A percentile compares a stretch with the other conserved stretches of the same genome.
Evolutionary conservation across 2,888 invertebrate species (phyloP).

Genomic region (Syrista parreyssii): DNA sequence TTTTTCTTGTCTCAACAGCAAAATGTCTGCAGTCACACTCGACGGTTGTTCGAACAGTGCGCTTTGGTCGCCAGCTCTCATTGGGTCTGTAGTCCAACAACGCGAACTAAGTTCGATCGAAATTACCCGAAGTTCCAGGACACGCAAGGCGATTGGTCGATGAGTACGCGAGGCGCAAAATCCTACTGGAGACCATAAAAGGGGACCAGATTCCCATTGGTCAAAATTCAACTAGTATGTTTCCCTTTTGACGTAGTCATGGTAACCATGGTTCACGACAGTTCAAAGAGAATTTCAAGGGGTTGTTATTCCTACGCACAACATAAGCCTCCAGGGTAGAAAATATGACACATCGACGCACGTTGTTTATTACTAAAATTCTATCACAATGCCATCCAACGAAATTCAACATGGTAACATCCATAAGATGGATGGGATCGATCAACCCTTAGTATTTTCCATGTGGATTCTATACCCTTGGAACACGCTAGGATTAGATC

Average conservation of each 20-base stretch:
- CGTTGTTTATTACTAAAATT: background rate
- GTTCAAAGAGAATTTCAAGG: slow-evolving; percentile 5
- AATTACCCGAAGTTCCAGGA: slow-evolving; percentile 16
- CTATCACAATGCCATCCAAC: background rate
- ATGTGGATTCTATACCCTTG: background rate
- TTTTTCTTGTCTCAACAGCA: background rate
- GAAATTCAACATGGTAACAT: background rate
- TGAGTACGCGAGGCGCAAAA: background rate
- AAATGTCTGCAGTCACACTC: slow-evolving; percentile 8
- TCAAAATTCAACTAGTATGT: slow-evolving; percentile 10
- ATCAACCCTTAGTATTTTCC: background rate
- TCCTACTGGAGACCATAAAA: slow-evolving; percentile 19
- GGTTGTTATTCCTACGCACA: background rate
- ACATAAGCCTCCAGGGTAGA: background rate
- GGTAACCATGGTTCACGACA: slow-evolving; percentile 14
- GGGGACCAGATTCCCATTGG: slow-evolving; percentile 17
- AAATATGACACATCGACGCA: background rate
- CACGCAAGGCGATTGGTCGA: slow-evolving; percentile 2
- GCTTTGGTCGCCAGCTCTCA: background rate
- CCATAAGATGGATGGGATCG: background rate
- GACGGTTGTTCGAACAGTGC: slow-evolving; percentile 24
- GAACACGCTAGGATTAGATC: background rate
- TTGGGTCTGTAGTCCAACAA: background rate
- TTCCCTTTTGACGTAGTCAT: slow-evolving; percentile 23
- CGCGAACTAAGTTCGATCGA: slow-evolving; percentile 23